These are phyloP conservation scores for Aratinga solstitialis DNA, from an alignment of 2,797 vertebrate species.

Conservation along the genomic window DNA sequence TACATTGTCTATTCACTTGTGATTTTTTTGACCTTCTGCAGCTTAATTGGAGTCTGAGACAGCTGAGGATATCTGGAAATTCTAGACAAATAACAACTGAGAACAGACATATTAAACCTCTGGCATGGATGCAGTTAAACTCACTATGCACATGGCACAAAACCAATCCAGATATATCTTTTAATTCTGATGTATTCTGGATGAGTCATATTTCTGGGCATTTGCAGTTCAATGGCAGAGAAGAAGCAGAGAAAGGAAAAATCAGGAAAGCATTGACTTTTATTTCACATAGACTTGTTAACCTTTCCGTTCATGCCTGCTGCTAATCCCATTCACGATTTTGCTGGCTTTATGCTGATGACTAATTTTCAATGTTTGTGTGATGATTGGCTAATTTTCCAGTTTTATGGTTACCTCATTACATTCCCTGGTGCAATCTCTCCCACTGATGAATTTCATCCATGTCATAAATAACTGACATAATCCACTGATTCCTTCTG, in stretches of 20 bases:
- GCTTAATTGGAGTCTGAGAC: background rate
- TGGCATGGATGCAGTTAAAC: background rate
- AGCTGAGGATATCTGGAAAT: background rate
- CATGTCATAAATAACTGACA: slow-evolving; percentile 14
- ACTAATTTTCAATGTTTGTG: background rate
- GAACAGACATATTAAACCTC: background rate
- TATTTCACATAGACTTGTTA: background rate
- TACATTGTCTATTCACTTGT: background rate
- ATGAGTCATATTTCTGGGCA: background rate
- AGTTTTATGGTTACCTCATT: background rate
- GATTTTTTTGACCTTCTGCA: background rate
- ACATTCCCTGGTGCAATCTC: background rate
- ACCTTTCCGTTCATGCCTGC: background rate
- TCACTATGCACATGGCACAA: background rate
- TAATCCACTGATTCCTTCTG: background rate
- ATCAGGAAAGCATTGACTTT: background rate
- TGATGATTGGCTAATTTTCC: background rate
- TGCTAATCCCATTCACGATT: background rate
- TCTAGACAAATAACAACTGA: background rate
- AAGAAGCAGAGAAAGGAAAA: background rate
- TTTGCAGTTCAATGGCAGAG: background rate
- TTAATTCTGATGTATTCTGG: background rate
- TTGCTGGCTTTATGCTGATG: background rate
- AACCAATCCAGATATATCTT: background rate
- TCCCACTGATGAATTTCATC: background rate